Evolutionary conservation across 2,797 vertebrate species (phyloP).

Genomic region (Neosilurus mollespiculum): DNA sequence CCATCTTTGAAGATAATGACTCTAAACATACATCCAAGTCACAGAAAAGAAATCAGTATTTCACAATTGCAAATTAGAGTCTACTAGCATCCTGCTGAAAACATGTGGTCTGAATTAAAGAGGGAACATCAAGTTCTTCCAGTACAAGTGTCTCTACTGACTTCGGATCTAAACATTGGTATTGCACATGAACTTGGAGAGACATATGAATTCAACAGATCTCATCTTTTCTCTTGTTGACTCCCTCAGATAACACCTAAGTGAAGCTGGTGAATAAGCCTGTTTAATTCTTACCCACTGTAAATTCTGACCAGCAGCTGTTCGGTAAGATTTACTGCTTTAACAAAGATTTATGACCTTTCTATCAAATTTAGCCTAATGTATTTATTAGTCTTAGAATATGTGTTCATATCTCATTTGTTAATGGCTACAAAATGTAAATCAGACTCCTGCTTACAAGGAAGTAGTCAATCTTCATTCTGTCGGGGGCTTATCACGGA

Average conservation of each 20-base stretch:
- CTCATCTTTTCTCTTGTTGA: conserved; percentile 59
- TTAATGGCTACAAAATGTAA: conserved; percentile 32
- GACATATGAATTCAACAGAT: conserved; percentile 61
- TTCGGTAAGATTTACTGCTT: conserved; percentile 67
- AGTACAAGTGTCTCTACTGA: background rate
- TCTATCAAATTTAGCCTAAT: conserved; percentile 24
- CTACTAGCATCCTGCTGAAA: background rate
- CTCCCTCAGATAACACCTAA: conserved; percentile 68
- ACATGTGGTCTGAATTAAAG: background rate
- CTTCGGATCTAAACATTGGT: conserved; percentile 71
- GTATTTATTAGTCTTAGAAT: conserved; percentile 23
- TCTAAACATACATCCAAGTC: background rate
- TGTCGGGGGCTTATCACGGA: conserved; percentile 41
- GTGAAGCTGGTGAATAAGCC: conserved; percentile 66
- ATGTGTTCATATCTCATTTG: conserved; percentile 27
- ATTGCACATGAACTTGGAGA: conserved; percentile 65
- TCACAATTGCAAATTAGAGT: background rate
- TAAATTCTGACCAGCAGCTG: conserved; percentile 67
- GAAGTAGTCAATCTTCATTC: conserved; percentile 4
- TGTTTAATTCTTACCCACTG: conserved; percentile 69
- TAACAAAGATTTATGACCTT: background rate
- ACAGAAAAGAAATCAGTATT: background rate
- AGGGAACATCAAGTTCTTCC: background rate
- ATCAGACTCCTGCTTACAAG: conserved; percentile 33
- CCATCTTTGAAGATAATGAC: background rate